Evolutionary conservation across 2,888 invertebrate genomes (phyloP).

Genomic region (Selenia dentaria): DNA sequence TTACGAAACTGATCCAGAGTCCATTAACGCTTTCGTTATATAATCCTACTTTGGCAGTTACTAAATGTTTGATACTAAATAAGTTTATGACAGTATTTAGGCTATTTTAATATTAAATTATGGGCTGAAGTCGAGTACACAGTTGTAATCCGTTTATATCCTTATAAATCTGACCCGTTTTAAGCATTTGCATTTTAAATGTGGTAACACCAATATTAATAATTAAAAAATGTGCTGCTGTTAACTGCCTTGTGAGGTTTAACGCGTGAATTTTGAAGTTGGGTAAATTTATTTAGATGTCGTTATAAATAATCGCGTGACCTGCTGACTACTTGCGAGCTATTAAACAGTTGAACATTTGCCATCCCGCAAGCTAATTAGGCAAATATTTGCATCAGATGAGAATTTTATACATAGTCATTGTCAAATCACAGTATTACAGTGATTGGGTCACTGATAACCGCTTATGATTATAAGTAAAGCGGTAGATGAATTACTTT

Average conservation of each 20-base stretch:
- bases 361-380: no score
- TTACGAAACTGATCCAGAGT: constrained; percentile 22
- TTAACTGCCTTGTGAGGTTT: constrained; percentile 4
- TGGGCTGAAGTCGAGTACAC: constrained; percentile 16
- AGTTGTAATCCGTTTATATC: constrained; percentile 41
- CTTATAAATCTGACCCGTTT: constrained; percentile 48
- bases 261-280: constrained; percentile 17
- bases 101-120: constrained; percentile 40
- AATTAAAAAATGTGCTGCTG: constrained; percentile 17
- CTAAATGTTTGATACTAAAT: constrained; percentile 10
- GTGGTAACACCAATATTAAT: constrained; percentile 16
- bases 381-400: no score
- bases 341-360: no score
- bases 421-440: no score
- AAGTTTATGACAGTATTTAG: constrained; percentile 37
- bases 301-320: no score
- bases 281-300: constrained; percentile 10
- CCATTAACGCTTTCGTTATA: constrained; percentile 20
- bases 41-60: constrained; percentile 9
- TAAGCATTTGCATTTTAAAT: constrained; percentile 24
- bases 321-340: no score
- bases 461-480: no score
- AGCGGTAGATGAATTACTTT: no score
- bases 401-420: no score
- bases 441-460: no score